These are phyloP conservation scores for Callosobruchus maculatus DNA, from an alignment of 2,888 invertebrate species.

Conservation along the genomic window DNA sequence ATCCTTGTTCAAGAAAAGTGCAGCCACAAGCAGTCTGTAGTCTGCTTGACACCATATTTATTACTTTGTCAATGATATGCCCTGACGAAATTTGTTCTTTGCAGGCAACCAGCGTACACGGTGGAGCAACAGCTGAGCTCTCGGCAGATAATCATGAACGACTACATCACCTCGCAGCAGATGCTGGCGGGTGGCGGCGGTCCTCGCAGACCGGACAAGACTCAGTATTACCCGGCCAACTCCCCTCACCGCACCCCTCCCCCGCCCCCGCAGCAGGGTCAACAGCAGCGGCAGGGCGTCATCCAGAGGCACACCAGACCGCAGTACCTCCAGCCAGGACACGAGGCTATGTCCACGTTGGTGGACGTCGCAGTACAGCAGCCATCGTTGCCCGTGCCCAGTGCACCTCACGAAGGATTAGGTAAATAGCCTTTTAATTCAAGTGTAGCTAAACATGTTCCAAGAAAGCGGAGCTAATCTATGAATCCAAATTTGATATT, in stretches of 20 bases:
- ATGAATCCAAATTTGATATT: too few relatives aligned
- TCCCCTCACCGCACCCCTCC: conserved; percentile 45
- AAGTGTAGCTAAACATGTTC: too few relatives aligned
- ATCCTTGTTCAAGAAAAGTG: too few relatives aligned
- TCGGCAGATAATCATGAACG: conserved; percentile 86
- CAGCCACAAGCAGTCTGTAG: too few relatives aligned
- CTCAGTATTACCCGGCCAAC: conserved; percentile 40
- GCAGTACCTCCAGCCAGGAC: conserved; percentile 55
- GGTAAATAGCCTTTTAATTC: conserved; percentile 17
- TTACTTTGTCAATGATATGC: too few relatives aligned
- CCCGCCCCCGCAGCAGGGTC: conserved; percentile 31
- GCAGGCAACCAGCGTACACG: conserved; percentile 57
- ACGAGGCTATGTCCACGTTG: conserved; percentile 83
- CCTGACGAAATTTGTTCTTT: neutral
- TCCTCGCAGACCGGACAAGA: conserved; percentile 42
- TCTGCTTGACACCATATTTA: too few relatives aligned
- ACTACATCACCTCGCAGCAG: conserved; percentile 95
- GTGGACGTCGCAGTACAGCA: conserved; percentile 92
- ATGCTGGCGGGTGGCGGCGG: conserved; percentile 59
- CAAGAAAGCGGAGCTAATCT: too few relatives aligned
- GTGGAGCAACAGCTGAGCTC: conserved; percentile 59
- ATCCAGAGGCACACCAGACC: conserved; percentile 71
- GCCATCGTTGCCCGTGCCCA: conserved; percentile 80
- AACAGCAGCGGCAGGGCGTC: conserved; percentile 63
- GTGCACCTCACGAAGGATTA: conserved; percentile 54